Evolutionary conservation across 2,113 vertebrate species (phyloP).

Genomic region (Ammodytes dubius): DNA sequence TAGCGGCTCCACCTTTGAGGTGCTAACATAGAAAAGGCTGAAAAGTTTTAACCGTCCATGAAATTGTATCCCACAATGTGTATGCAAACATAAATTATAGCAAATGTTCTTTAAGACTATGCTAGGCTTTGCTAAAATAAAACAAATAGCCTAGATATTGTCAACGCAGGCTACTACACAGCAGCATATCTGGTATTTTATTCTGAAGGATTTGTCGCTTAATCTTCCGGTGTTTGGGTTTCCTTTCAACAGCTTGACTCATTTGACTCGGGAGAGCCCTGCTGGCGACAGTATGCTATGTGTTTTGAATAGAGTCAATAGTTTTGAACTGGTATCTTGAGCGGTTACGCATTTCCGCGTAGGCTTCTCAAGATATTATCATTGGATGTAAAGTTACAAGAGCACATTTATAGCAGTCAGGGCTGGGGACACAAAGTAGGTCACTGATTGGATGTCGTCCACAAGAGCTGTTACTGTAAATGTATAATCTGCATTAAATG

Average conservation of each 20-base stretch:
- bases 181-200: neutral
- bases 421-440: neutral
- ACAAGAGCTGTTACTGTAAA: neutral
- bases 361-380: neutral
- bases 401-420: neutral
- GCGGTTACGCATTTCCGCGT: conserved; percentile 23
- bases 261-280: conserved; percentile 22
- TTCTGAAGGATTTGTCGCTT: neutral
- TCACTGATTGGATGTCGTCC: neutral
- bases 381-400: conserved; percentile 9
- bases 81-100: too few relatives aligned
- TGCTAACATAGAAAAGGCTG: neutral
- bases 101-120: neutral
- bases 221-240: conserved; percentile 5
- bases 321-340: neutral
- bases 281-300: neutral
- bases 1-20: neutral
- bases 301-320: neutral
- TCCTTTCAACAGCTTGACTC: conserved; percentile 21
- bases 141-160: neutral
- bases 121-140: too few relatives aligned
- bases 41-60: neutral
- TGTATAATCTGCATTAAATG: neutral
- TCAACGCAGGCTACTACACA: neutral
- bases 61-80: neutral